phyloP scores from a whole-genome alignment of 2,888 invertebrate species.

The Lycophotia porphyrea region DNA sequence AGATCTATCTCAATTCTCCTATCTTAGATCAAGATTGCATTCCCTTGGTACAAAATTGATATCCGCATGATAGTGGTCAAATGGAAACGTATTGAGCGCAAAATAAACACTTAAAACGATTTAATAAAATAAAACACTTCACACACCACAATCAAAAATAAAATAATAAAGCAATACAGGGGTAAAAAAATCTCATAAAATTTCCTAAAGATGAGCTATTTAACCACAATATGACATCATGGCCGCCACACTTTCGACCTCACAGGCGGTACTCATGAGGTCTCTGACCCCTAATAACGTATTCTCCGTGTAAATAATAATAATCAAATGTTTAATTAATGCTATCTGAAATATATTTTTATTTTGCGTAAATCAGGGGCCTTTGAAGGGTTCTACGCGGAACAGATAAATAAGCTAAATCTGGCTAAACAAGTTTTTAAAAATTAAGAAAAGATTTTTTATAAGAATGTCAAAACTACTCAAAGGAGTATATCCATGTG shows the following conservation, averaged over 20 bases:
- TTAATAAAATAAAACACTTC: background rate
- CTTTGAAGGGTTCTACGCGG: background rate
- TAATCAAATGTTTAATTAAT: conserved; percentile 18
- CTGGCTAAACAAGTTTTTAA: background rate
- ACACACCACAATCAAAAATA: background rate
- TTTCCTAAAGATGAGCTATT: conserved; percentile 4
- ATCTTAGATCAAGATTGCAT: background rate
- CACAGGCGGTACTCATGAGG: conserved; percentile 26
- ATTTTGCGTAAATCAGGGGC: conserved; percentile 15
- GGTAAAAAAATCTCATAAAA: conserved; percentile 7
- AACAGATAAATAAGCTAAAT: background rate
- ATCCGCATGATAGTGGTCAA: background rate
- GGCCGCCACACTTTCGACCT: conserved; percentile 51
- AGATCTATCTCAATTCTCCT: background rate
- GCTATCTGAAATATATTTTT: conserved; percentile 10
- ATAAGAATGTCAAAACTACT: background rate
- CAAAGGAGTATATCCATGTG: background rate
- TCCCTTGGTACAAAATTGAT: background rate
- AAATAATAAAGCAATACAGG: background rate
- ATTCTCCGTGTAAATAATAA: conserved; percentile 19
- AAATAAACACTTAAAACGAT: background rate
- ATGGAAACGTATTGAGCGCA: background rate
- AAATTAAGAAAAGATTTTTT: background rate
- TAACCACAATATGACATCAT: conserved; percentile 29
- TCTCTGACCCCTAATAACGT: conserved; percentile 47